phyloP scores from a whole-genome alignment of 2,113 vertebrate species.

The Casuarius casuarius region DNA sequence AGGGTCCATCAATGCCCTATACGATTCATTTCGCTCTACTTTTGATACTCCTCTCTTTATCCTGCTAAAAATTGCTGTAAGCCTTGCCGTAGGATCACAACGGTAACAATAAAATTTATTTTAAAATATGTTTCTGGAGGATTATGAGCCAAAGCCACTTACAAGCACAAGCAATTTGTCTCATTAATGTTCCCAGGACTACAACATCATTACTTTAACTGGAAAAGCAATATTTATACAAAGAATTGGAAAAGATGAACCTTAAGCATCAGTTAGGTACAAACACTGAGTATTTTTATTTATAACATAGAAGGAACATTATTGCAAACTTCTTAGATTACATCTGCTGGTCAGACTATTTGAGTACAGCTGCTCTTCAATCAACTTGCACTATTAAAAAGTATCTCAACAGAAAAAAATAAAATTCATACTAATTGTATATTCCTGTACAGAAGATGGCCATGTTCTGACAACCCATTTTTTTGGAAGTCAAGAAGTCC shows the following conservation, averaged over 20 bases:
- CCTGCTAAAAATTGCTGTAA: slow-evolving; percentile 10
- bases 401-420: not conserved
- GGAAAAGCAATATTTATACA: not conserved
- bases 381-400: not conserved
- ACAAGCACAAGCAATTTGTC: not conserved
- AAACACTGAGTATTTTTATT: not conserved
- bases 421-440: not conserved
- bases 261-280: not conserved
- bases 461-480: not conserved
- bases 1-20: not conserved
- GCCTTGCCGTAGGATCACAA: not conserved
- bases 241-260: not conserved
- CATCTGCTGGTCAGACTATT: not conserved
- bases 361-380: not conserved
- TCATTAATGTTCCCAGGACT: not conserved
- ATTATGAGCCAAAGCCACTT: not conserved
- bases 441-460: not conserved
- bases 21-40: not conserved
- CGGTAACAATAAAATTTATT: not conserved
- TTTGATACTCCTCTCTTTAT: not conserved
- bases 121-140: not conserved
- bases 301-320: not conserved
- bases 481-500: not conserved
- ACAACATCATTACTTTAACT: not conserved
- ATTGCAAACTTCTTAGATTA: not conserved